Percentiles rank a stretch among this genome's conserved stretches.
Evolutionary conservation across 2,797 vertebrate species (phyloP).

Genomic region (Petrocephalus sullivani): DNA sequence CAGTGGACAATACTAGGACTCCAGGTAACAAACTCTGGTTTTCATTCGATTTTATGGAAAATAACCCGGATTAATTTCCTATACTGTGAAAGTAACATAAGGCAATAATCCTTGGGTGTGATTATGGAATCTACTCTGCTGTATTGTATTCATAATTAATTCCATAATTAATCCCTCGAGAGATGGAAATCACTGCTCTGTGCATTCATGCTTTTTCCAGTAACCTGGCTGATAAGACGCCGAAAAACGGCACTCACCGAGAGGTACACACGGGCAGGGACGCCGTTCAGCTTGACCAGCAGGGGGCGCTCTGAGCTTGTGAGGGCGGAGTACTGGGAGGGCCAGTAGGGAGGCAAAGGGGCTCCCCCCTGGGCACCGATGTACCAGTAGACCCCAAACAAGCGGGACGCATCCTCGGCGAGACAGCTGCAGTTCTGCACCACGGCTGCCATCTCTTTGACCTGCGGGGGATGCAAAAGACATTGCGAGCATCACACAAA

Average conservation of each 20-base stretch:
- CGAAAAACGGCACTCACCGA: constrained; percentile 58
- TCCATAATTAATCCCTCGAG: background rate
- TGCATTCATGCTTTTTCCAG: background rate
- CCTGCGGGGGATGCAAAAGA: constrained; percentile 42
- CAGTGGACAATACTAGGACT: background rate
- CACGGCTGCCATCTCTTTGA: constrained; percentile 66
- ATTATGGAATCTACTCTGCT: background rate
- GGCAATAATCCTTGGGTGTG: background rate
- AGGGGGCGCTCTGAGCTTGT: constrained; percentile 63
- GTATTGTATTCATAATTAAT: background rate
- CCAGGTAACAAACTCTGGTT: too few species aligned
- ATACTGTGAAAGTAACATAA: too few species aligned
- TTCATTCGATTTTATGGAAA: too few species aligned
- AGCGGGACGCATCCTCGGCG: constrained; percentile 59
- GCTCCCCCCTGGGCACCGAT: constrained; percentile 46
- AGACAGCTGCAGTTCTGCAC: constrained; percentile 71
- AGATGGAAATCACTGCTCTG: background rate
- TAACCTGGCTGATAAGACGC: background rate
- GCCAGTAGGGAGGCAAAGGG: constrained; percentile 62
- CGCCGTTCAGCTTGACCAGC: constrained; percentile 62
- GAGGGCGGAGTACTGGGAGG: constrained; percentile 55
- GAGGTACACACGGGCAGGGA: constrained; percentile 63
- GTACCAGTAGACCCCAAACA: constrained; percentile 66
- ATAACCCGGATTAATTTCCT: too few species aligned
- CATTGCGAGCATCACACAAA: background rate